These are phyloP conservation scores for Junco hyemalis DNA, from an alignment of 2,113 vertebrate species.

Conservation along the genomic window DNA sequence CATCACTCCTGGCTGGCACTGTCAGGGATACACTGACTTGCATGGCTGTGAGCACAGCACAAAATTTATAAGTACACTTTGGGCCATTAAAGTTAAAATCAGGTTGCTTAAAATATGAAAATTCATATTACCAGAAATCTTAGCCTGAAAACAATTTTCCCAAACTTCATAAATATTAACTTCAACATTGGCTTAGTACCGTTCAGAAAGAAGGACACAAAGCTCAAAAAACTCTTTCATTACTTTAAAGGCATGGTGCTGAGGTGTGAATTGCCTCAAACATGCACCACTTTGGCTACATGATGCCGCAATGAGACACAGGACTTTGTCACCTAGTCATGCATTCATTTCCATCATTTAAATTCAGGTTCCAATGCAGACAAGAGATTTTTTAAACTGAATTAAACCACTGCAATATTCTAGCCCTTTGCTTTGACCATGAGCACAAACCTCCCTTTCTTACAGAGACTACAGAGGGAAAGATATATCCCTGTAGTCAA, in stretches of 20 bases:
- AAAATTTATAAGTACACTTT: not conserved
- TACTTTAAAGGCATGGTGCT: not conserved
- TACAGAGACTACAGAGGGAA: not conserved
- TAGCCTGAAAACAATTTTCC: not conserved
- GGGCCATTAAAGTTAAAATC: not conserved
- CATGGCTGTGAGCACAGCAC: no score
- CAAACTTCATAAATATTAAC: not conserved
- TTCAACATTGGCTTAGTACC: not conserved
- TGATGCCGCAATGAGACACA: not conserved
- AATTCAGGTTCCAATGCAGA: not conserved
- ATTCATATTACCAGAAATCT: not conserved
- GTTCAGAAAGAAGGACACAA: not conserved
- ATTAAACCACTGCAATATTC: not conserved
- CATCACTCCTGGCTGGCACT: not conserved
- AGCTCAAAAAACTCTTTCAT: not conserved
- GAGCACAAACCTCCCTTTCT: not conserved
- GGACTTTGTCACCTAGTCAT: not conserved
- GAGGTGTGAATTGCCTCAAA: not conserved
- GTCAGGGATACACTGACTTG: no score
- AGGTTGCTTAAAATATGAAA: not conserved
- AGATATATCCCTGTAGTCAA: not conserved
- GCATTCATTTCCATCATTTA: not conserved
- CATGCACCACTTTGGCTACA: rapidly evolving
- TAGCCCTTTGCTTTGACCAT: not conserved
- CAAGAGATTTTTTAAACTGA: not conserved